phyloP scores from a whole-genome alignment of 1,140 invertebrate species.

The Anastrepha ludens region DNA sequence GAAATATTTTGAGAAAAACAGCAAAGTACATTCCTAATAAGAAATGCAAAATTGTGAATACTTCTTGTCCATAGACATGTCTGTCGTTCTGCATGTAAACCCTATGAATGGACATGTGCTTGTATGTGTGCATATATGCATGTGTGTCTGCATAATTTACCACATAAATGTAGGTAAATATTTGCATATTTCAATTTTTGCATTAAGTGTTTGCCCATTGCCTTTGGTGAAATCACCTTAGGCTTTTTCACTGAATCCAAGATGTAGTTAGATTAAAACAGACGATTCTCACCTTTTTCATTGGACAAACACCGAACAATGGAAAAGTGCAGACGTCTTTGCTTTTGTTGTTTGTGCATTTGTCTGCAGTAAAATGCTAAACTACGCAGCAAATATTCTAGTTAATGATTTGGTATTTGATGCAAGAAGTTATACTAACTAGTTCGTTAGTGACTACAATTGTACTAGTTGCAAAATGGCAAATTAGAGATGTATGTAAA shows the following conservation, averaged over 20 bases:
- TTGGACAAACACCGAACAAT: background rate
- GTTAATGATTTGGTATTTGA: no score
- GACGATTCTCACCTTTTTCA: conserved; percentile 29
- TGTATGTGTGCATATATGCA: background rate
- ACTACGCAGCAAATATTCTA: no score
- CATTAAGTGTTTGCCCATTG: conserved; percentile 26
- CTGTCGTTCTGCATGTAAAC: background rate
- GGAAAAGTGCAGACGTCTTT: background rate
- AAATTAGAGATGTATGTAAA: no score
- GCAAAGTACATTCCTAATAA: background rate
- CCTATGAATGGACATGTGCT: background rate
- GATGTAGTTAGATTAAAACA: conserved; percentile 1
- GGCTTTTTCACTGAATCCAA: conserved; percentile 7
- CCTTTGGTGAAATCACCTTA: background rate
- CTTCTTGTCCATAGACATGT: background rate
- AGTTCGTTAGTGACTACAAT: no score
- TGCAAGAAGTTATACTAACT: no score
- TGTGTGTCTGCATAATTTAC: background rate
- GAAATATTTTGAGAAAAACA: background rate
- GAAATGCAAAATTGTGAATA: background rate
- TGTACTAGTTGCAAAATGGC: no score
- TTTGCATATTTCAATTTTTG: conserved; percentile 48
- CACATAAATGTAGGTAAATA: conserved; percentile 32
- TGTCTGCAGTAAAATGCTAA: background rate
- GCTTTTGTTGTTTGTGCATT: background rate